phyloP scores from a whole-genome alignment of 2,888 invertebrate genomes.

The Elysia crispata region DNA sequence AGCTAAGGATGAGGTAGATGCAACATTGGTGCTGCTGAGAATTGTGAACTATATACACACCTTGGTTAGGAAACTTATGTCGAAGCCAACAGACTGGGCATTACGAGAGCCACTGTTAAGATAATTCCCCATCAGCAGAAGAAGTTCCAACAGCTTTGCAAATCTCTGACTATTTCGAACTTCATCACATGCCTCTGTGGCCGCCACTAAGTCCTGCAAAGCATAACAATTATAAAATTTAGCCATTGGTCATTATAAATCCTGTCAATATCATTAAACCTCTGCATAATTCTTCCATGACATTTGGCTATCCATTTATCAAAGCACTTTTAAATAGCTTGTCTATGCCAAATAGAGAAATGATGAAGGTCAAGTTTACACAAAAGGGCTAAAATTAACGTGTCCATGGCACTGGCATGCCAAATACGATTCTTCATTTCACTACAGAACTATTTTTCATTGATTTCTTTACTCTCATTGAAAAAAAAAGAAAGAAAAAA shows the following conservation, averaged over 20 bases:
- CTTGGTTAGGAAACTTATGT: conserved; percentile 96
- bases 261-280: neutral
- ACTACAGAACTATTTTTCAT: too few relatives aligned
- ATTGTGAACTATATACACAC: conserved; percentile 80
- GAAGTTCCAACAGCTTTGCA: conserved; percentile 90
- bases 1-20: neutral
- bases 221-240: neutral
- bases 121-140: conserved; percentile 94
- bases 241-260: neutral
- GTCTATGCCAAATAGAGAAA: too few relatives aligned
- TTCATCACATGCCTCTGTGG: conserved; percentile 93
- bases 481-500: too few relatives aligned
- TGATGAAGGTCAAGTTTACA: too few relatives aligned
- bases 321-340: too few relatives aligned
- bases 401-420: too few relatives aligned
- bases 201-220: conserved; percentile 91
- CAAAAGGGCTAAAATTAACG: too few relatives aligned
- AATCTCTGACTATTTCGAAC: conserved; percentile 94
- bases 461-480: too few relatives aligned
- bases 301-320: too few relatives aligned
- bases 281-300: too few relatives aligned
- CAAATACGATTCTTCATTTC: too few relatives aligned
- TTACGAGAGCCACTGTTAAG: conserved; percentile 97
- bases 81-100: conserved; percentile 95
- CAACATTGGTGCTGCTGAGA: too few relatives aligned